Evolutionary conservation across 2,888 invertebrate genomes (phyloP).

Genomic region (Tholera decimalis): DNA sequence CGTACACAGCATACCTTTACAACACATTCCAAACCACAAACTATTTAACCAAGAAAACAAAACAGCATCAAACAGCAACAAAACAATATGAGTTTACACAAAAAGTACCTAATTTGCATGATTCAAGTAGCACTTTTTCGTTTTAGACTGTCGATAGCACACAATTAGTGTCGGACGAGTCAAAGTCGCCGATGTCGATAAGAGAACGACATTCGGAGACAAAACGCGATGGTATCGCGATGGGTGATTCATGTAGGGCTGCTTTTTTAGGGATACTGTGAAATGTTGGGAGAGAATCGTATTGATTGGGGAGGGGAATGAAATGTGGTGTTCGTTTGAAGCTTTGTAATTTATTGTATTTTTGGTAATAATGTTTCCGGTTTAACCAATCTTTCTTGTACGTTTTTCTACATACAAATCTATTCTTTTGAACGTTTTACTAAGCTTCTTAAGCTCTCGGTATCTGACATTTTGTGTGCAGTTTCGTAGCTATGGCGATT

Average conservation of each 20-base stretch:
- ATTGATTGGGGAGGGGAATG: conserved; percentile 29
- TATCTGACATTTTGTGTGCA: too few relatives aligned
- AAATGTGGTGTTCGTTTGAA: conserved; percentile 4
- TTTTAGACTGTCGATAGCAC: conserved; percentile 77
- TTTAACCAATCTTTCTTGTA: not conserved
- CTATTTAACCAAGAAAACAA: conserved; percentile 47
- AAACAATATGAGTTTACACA: conserved; percentile 51
- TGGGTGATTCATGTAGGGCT: conserved; percentile 65
- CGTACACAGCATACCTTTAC: not conserved
- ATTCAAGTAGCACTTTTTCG: conserved; percentile 74
- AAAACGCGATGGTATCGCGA: conserved; percentile 86
- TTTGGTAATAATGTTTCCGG: not conserved
- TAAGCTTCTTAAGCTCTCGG: too few relatives aligned
- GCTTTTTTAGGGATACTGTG: conserved; percentile 49
- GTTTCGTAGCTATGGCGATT: too few relatives aligned
- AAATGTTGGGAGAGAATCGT: conserved; percentile 19
- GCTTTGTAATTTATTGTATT: not conserved
- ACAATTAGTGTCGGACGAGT: conserved; percentile 88
- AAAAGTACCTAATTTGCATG: conserved; percentile 76
- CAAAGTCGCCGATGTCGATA: conserved; percentile 83
- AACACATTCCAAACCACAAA: conserved; percentile 38
- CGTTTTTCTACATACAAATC: not conserved
- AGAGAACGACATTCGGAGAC: conserved; percentile 84
- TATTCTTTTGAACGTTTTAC: not conserved
- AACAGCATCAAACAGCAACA: conserved; percentile 30